A percentile compares a stretch with the other conserved stretches of the same genome.
phyloP scores from a whole-genome alignment of 2,113 vertebrate species.

The Monarcha castaneiventris region DNA sequence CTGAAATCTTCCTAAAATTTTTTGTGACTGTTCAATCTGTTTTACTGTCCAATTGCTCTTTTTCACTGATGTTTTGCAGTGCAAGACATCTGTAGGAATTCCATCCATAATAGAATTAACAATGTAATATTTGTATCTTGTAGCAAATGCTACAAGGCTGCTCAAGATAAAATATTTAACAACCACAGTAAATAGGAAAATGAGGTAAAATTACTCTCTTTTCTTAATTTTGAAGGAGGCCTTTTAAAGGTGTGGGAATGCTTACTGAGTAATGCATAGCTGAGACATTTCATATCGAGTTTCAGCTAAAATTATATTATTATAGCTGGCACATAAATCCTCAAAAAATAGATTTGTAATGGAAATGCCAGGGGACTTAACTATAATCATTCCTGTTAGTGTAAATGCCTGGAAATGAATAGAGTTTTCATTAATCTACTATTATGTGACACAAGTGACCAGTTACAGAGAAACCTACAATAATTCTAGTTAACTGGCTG shows the following conservation, averaged over 20 bases:
- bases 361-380: background rate
- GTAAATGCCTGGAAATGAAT: conserved; percentile 27
- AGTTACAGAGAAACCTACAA: background rate
- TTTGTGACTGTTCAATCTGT: background rate
- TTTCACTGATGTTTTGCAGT: accelerated
- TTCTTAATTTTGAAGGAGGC: background rate
- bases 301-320: background rate
- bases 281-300: background rate
- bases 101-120: background rate
- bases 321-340: background rate
- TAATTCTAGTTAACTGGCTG: background rate
- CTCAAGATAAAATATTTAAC: background rate
- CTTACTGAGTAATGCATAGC: background rate
- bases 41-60: background rate
- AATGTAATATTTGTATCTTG: background rate
- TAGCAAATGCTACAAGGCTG: background rate
- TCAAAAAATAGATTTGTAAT: background rate
- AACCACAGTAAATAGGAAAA: background rate
- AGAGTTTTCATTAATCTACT: conserved; percentile 17
- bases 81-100: background rate
- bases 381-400: background rate
- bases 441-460: conserved; percentile 20
- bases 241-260: background rate
- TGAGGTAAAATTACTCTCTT: background rate
- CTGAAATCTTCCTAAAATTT: background rate